Evolutionary conservation across 1,140 invertebrate genomes (phyloP), one percentile per base, ranked within the genome.

Genomic region (Gryon sp.): DNA sequence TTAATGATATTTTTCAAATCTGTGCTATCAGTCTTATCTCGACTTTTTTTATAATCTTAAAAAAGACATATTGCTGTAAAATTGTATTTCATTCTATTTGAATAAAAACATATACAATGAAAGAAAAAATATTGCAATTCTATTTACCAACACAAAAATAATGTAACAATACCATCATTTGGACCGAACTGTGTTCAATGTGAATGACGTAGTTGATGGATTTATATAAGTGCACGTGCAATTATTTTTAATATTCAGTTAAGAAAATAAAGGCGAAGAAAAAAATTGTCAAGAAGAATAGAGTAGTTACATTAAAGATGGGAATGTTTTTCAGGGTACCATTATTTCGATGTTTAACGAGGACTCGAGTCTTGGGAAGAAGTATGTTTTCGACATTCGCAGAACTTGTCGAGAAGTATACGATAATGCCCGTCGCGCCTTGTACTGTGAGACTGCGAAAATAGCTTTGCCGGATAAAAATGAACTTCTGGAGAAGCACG

Each of bases 331-430:
- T 8, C 87, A 92, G 91, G 95, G 95, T 52, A 96, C 95, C n/a
- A 94, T 97, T 78, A 94, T 94, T 52, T 96, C 95, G 0, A 94
- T 96, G 84, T 97, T 97, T 90, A 96, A 96, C 87, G 95, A 96
- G 87, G 94, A 96, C 79, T 95, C 95, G 18, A 94, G 94, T 2
- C 84, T 95, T 22, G 95, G 95, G 2, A 95, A 96, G 76, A 94
- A 95, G 30, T 97, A 96, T 86, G 94, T 97, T 19, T 97, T 96
- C 87, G 95, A 97, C 85, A 96, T 97, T 69, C 90, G 93, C 19
- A 91, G 94, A 80, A 97, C 95, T 18, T 95, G 94, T 77, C 90
- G 94, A 43, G 95, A 97, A 89, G 95, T 96, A 12, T 94, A 96
- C 86, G 95, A 97, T 87, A 93, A 95, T 86, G 95, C 95, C 0